A percentile compares a stretch with the other conserved stretches of the same genome.
These are phyloP conservation scores for Coendou prehensilis DNA, from an alignment of 2,797 vertebrate species.

Conservation along the genomic window DNA sequence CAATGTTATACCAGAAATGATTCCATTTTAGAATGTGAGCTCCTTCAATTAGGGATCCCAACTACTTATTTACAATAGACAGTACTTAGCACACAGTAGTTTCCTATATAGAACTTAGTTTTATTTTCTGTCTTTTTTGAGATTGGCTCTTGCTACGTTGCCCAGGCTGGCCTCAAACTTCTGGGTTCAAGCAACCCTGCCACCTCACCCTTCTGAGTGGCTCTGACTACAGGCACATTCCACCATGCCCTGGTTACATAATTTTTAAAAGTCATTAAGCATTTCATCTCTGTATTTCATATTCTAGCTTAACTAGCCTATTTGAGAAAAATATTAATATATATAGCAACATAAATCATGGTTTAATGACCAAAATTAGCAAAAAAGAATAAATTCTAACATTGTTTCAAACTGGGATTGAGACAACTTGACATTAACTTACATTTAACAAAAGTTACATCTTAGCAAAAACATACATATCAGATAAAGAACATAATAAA, in stretches of 20 bases:
- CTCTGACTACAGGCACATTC: background rate
- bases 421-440: slow-evolving; percentile 54
- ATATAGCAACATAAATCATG: slow-evolving; percentile 56
- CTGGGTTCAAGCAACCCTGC: background rate
- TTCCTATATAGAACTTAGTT: slow-evolving; percentile 48
- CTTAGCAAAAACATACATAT: slow-evolving; percentile 43
- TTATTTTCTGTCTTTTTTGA: background rate
- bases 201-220: background rate
- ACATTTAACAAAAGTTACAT: slow-evolving; percentile 49
- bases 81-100: slow-evolving; percentile 78
- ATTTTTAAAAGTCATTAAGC: slow-evolving; percentile 42
- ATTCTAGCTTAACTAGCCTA: slow-evolving; percentile 55
- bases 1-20: slow-evolving; percentile 52
- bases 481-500: slow-evolving; percentile 21
- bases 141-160: background rate
- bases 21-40: slow-evolving; percentile 65
- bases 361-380: slow-evolving; percentile 47
- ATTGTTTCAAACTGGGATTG: slow-evolving; percentile 48
- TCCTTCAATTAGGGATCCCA: slow-evolving; percentile 65
- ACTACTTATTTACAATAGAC: slow-evolving; percentile 54
- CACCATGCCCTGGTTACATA: background rate
- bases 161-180: background rate
- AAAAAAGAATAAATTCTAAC: slow-evolving; percentile 59
- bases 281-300: slow-evolving; percentile 65
- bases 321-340: slow-evolving; percentile 37